Percentiles rank a stretch among this genome's conserved stretches.
phyloP scores from a whole-genome alignment of 2,888 invertebrate genomes.

The Leptinotarsa haldemani region DNA sequence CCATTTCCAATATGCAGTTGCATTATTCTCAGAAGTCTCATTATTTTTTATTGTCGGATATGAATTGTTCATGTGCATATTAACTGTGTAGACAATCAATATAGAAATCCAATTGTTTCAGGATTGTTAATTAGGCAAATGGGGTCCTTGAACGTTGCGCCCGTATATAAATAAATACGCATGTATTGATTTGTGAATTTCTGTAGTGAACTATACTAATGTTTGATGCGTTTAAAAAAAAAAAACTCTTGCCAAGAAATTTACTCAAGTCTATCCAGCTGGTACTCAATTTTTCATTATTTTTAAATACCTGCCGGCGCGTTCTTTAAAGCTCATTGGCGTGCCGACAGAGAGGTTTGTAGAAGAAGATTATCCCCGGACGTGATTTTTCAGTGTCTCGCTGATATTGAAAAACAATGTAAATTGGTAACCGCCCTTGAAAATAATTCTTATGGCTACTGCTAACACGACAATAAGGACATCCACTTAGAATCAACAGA shows the following conservation, averaged over 20 bases:
- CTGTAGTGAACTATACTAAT: background rate
- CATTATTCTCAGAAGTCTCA: background rate
- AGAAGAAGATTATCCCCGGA: background rate
- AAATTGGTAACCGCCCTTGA: too few relatives aligned
- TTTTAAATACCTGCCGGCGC: background rate
- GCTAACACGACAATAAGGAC: too few relatives aligned
- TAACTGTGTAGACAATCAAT: background rate
- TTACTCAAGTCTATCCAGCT: background rate
- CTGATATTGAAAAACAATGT: too few relatives aligned
- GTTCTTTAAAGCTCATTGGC: background rate
- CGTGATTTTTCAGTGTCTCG: too few relatives aligned
- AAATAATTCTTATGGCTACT: too few relatives aligned
- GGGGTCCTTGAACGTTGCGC: background rate
- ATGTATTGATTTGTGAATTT: background rate
- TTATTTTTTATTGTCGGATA: background rate
- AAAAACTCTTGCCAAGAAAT: slow-evolving; percentile 3
- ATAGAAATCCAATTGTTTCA: background rate
- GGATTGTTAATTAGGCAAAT: background rate
- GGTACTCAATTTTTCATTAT: background rate
- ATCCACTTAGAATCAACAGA: too few relatives aligned
- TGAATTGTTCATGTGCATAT: slow-evolving; percentile 11
- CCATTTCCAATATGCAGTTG: background rate
- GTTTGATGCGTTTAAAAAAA: background rate
- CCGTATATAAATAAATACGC: background rate
- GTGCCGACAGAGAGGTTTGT: background rate